phyloP scores from a whole-genome alignment of 2,888 invertebrate species.

The Thalpophila matura region DNA sequence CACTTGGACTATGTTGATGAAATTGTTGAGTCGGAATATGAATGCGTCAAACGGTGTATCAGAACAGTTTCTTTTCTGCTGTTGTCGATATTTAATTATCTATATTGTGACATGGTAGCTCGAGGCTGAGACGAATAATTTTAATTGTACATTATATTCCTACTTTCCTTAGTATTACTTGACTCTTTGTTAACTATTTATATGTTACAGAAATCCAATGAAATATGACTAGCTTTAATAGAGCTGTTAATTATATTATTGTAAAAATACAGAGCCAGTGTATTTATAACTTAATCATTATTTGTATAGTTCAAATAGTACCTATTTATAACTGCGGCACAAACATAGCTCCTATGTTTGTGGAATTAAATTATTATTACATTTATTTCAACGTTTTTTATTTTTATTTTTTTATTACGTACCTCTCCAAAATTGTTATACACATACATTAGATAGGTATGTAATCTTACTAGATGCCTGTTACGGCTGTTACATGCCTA shows the following conservation, averaged over 20 bases:
- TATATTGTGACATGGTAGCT: conserved; percentile 67
- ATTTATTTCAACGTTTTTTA: conserved; percentile 71
- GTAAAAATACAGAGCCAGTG: conserved; percentile 89
- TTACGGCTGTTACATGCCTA: too few relatives aligned
- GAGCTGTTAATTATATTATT: conserved; percentile 88
- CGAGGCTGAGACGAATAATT: conserved; percentile 76
- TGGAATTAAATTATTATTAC: conserved; percentile 89
- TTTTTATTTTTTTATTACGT: conserved; percentile 37
- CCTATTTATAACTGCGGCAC: conserved; percentile 83
- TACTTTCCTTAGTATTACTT: conserved; percentile 86
- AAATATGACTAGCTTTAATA: conserved; percentile 88
- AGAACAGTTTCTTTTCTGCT: conserved; percentile 58
- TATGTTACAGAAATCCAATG: conserved; percentile 88
- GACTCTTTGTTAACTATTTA: conserved; percentile 90
- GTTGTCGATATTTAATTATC: conserved; percentile 56
- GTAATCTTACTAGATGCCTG: too few relatives aligned
- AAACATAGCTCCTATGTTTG: conserved; percentile 86
- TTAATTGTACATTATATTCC: conserved; percentile 85
- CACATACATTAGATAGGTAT: not conserved
- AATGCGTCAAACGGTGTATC: conserved; percentile 63
- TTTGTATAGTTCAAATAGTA: conserved; percentile 90
- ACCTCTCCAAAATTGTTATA: conserved; percentile 1
- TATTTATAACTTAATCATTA: conserved; percentile 90
- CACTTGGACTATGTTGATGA: conserved; percentile 73
- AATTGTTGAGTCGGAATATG: conserved; percentile 80